Evolutionary conservation across 1,140 invertebrate species (phyloP).

Genomic region (Heterodera schachtii): DNA sequence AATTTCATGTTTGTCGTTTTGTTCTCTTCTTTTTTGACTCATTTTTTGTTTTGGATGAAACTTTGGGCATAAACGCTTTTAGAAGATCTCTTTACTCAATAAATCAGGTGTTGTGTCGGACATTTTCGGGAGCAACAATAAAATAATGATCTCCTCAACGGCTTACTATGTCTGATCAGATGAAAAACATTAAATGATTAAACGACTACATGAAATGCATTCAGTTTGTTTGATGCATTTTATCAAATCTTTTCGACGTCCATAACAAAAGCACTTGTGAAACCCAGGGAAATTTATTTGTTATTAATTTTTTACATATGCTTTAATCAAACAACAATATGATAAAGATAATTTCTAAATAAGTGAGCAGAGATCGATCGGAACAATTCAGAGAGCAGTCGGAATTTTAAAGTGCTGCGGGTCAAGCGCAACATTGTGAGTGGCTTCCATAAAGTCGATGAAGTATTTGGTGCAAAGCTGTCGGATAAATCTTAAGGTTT

Average conservation of each 20-base stretch:
- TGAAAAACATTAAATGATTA: too few species aligned
- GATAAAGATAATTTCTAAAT: too few species aligned
- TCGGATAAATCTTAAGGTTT: slow-evolving; percentile 27
- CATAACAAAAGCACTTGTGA: too few species aligned
- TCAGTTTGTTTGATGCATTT: too few species aligned
- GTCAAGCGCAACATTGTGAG: slow-evolving; percentile 25
- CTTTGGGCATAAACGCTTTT: slow-evolving; percentile 3
- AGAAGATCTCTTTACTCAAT: background rate
- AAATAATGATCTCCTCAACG: background rate
- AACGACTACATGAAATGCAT: too few species aligned
- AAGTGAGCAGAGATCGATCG: too few species aligned
- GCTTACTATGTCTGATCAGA: slow-evolving; percentile 4
- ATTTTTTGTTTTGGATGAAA: background rate
- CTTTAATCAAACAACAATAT: too few species aligned
- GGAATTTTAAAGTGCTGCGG: slow-evolving; percentile 27
- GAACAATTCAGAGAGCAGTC: background rate
- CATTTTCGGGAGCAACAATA: background rate
- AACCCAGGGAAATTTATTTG: too few species aligned
- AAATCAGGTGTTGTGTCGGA: background rate
- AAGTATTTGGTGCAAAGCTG: slow-evolving; percentile 42
- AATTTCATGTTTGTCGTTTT: background rate
- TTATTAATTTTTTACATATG: too few species aligned
- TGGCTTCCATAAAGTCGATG: slow-evolving; percentile 30
- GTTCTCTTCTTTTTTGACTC: background rate
- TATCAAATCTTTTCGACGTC: too few species aligned